phyloP scores from a whole-genome alignment of 2,113 vertebrate genomes.

The Prionailurus bengalensis region DNA sequence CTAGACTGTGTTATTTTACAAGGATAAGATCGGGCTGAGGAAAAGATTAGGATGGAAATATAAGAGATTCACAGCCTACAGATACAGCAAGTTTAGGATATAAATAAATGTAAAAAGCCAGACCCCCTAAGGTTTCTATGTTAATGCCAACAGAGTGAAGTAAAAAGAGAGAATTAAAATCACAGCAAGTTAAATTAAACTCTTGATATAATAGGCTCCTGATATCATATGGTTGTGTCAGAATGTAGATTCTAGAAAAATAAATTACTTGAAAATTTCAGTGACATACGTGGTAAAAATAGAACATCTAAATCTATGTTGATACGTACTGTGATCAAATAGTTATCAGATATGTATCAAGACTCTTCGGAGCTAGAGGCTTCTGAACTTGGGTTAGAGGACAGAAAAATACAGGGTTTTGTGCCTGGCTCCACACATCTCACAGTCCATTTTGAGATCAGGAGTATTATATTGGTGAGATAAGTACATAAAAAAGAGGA shows the following conservation, averaged over 20 bases:
- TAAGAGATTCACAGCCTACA: neutral
- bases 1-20: neutral
- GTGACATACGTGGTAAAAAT: neutral
- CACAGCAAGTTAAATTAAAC: conserved; percentile 19
- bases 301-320: neutral
- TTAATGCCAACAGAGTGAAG: neutral
- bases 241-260: neutral
- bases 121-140: neutral
- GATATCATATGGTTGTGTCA: neutral
- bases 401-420: neutral
- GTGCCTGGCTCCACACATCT: neutral
- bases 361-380: neutral
- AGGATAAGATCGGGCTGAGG: neutral
- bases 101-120: neutral
- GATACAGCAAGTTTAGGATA: neutral
- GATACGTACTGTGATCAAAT: neutral
- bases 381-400: neutral
- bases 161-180: conserved; percentile 56
- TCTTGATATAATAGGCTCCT: neutral
- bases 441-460: neutral
- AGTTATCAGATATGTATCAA: neutral
- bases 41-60: neutral
- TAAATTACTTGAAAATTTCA: neutral
- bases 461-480: neutral
- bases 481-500: neutral